Evolutionary conservation across 2,888 invertebrate species (phyloP).

Genomic region (Archips crataeganus): DNA sequence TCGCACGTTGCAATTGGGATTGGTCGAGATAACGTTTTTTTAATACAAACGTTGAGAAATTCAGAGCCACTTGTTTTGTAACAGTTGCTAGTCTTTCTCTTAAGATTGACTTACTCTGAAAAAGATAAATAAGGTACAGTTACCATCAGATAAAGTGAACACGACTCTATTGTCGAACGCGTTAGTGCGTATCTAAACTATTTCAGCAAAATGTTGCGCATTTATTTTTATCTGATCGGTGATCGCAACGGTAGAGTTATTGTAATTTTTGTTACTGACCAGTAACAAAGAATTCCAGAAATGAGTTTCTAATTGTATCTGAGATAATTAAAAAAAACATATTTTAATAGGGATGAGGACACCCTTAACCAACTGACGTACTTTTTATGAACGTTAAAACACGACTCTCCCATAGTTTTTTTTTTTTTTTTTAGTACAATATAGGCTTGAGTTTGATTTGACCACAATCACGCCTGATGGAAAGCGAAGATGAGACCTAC

Average conservation of each 20-base stretch:
- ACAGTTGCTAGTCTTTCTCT: not conserved
- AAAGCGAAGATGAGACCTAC: too few species aligned
- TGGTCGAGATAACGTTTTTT: constrained; percentile 33
- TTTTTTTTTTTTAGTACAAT: too few species aligned
- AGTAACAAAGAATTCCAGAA: not conserved
- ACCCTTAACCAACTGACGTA: too few species aligned
- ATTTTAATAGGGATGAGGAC: too few species aligned
- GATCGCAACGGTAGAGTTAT: not conserved
- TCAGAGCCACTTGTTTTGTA: constrained; percentile 30
- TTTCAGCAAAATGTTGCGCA: not conserved
- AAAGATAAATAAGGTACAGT: not conserved
- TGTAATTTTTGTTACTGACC: not conserved
- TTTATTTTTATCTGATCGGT: not conserved
- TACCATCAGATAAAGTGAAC: not conserved
- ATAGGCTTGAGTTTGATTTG: too few species aligned
- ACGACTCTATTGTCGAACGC: not conserved
- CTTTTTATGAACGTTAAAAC: too few species aligned
- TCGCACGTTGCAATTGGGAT: constrained; percentile 34
- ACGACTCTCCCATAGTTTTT: too few species aligned
- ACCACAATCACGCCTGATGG: too few species aligned
- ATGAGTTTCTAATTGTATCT: too few species aligned
- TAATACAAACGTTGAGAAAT: constrained; percentile 33
- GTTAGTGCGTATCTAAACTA: not conserved
- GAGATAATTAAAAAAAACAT: too few species aligned
- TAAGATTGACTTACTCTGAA: not conserved